Evolutionary conservation across 2,888 invertebrate genomes (phyloP), one percentile per base, ranked within the genome.

Genomic region (Caenorhabditis drosophilae): DNA sequence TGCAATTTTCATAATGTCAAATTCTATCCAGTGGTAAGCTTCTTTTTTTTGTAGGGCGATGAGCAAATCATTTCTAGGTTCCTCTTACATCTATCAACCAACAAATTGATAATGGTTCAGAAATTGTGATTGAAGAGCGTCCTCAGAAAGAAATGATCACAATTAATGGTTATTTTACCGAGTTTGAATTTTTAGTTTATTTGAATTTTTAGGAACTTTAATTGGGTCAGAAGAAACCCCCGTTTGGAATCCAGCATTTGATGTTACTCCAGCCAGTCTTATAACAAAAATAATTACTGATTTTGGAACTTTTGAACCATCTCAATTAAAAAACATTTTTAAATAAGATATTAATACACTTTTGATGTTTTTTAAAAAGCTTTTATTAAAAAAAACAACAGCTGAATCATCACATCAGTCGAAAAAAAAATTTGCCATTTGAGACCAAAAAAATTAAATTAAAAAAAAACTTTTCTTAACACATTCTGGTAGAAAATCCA

Each of bases 241-340:
- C 52, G 94, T 93, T 84, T 98, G 96, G 96, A 97, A 98, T 87
- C 97, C 97, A 49, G 92, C 96, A 0, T 98, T 98, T 85, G 98
- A 98, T 86, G 91, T 98, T 0, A 97, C 98, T 3, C 97, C 97
- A 25, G 92, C 92, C 0, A 86, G 88, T 18, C 88, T 98, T 31
- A 96, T 98, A 70, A 71, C 73, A 0, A 71, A 69, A 40, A 49
- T 73, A 35, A 54, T 73, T 35, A 73, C 73, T 1, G 73, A 73
- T 41, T 67, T 71, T 34, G 73, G 73, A 23, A 73, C 71, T 46
- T 69, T 67, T 55, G n/a, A 23, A 11, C 74, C 74, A 27, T 27
- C 44, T 20, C 56, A 59, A 11, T 45, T 74, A 0, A 48, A 61
- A 46, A 25, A 3, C 22, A 6, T 22, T 20, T 18, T 1, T 47